phyloP scores from a whole-genome alignment of 2,113 vertebrate genomes.

The Trinectes maculatus region DNA sequence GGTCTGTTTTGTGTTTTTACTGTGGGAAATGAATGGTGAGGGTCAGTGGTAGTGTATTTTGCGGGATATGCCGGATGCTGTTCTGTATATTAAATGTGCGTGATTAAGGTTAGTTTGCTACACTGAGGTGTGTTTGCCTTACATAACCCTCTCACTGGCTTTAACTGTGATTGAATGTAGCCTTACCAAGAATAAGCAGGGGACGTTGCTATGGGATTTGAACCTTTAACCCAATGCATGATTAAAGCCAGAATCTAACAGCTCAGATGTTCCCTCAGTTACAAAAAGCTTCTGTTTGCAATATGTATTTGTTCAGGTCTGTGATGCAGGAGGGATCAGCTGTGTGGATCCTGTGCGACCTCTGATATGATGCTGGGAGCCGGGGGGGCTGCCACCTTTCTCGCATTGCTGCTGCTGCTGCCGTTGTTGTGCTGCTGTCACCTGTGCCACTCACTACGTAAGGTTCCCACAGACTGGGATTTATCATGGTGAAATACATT shows the following conservation, averaged over 20 bases:
- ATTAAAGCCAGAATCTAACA: background rate
- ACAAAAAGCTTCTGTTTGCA: background rate
- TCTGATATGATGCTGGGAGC: slow-evolving; percentile 76
- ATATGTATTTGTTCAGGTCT: slow-evolving; percentile 35
- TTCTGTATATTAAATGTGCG: slow-evolving; percentile 10
- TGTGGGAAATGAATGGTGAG: slow-evolving; percentile 13
- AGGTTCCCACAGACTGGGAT: slow-evolving; percentile 42
- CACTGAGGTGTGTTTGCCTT: background rate
- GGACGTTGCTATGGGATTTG: background rate
- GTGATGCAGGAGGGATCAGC: slow-evolving; percentile 56
- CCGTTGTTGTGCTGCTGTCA: slow-evolving; percentile 69
- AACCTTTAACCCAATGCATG: slow-evolving; percentile 2
- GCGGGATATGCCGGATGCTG: slow-evolving; percentile 17
- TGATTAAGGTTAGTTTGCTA: slow-evolving; percentile 6
- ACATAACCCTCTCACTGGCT: background rate
- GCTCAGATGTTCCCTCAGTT: background rate
- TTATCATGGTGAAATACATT: background rate
- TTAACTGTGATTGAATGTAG: background rate
- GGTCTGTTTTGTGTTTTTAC: slow-evolving; percentile 28
- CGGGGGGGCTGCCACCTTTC: slow-evolving; percentile 56
- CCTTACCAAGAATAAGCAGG: background rate
- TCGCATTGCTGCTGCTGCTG: slow-evolving; percentile 68
- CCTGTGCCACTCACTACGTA: slow-evolving; percentile 77
- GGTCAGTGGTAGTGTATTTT: no score
- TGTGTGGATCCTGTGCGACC: slow-evolving; percentile 50